Conservation (phyloP, 2,113 vertebrate species). For the Catagonus wagneri region DNA sequence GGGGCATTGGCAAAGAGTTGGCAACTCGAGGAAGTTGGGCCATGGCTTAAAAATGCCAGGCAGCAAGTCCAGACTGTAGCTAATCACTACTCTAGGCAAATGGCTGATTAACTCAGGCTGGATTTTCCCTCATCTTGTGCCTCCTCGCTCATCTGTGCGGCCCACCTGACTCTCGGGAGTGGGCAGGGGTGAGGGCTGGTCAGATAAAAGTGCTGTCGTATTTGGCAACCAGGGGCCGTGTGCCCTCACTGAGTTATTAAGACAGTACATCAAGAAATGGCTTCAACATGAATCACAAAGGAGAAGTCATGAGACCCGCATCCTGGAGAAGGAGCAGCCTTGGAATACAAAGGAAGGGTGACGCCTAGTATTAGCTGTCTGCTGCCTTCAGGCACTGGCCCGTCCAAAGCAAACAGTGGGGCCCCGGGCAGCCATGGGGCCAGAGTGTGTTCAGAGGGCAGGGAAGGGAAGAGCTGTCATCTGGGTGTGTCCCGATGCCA, state of each 20-base stretch:
- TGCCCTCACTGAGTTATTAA: background rate
- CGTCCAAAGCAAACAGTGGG: background rate
- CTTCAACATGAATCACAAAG: slow-evolving; percentile 49
- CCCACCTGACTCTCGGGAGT: background rate
- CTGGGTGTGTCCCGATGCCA: background rate
- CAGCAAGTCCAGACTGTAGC: background rate
- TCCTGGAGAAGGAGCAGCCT: slow-evolving; percentile 57
- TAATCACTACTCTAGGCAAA: slow-evolving; percentile 44
- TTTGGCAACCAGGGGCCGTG: background rate
- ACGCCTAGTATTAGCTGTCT: background rate
- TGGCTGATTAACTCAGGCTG: background rate
- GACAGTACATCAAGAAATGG: slow-evolving; percentile 34
- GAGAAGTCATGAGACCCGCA: background rate
- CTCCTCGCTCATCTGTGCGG: background rate
- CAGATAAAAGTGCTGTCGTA: background rate
- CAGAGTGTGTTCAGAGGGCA: background rate
- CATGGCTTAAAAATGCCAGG: slow-evolving; percentile 19
- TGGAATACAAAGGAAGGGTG: background rate
- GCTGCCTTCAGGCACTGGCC: background rate
- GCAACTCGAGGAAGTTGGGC: background rate
- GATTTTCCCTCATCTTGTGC: background rate
- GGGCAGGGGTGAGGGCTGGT: background rate
- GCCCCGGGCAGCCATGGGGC: background rate
- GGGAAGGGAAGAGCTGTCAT: background rate
- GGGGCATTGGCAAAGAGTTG: background rate